These are phyloP conservation scores for Thereva unica DNA, from an alignment of 2,888 invertebrate genomes.

Conservation along the genomic window DNA sequence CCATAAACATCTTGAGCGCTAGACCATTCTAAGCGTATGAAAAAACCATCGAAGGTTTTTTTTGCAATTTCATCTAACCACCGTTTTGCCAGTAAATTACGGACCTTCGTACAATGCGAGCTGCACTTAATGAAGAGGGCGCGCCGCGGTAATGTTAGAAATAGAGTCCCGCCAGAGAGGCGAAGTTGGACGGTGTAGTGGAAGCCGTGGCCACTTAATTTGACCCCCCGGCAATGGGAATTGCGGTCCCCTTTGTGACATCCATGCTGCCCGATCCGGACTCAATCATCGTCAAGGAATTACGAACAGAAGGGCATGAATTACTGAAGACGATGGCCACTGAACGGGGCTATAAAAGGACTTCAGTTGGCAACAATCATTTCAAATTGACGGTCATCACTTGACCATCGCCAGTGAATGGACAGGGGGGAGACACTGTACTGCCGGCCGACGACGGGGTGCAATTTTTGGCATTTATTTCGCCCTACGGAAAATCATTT, in stretches of 20 bases:
- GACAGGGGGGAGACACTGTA: not conserved
- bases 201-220: conserved; percentile 19
- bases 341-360: conserved; percentile 1
- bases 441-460: not conserved
- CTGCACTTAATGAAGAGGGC: too few species aligned
- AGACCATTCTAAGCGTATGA: too few species aligned
- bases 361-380: conserved; percentile 28
- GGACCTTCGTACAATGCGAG: too few species aligned
- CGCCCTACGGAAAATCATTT: conserved; percentile 17
- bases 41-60: too few species aligned
- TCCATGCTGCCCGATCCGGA: conserved; percentile 21
- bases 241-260: conserved; percentile 32
- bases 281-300: conserved; percentile 31
- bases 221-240: conserved; percentile 27
- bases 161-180: too few species aligned
- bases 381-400: conserved; percentile 8
- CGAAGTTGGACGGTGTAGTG: too few species aligned
- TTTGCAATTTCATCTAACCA: too few species aligned
- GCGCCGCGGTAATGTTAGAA: too few species aligned
- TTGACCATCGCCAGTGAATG: conserved; percentile 8
- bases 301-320: conserved; percentile 25
- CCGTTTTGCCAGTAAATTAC: too few species aligned
- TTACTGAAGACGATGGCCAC: conserved; percentile 21
- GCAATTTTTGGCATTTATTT: conserved; percentile 24
- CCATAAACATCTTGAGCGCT: too few species aligned